phyloP scores from a whole-genome alignment of 2,888 invertebrate species.

The Germaria angustata region DNA sequence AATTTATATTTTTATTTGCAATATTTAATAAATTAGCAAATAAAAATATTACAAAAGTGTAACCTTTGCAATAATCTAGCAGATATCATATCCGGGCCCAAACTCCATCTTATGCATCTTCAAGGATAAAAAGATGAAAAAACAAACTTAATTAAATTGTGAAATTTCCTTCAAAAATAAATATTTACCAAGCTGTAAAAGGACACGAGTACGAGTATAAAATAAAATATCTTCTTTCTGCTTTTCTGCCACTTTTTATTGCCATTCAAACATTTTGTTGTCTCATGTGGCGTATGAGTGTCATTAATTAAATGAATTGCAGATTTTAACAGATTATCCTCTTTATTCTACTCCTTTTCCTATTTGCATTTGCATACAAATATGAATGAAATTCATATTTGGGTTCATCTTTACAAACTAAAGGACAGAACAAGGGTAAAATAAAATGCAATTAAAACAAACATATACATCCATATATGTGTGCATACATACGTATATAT shows the following conservation, averaged over 20 bases:
- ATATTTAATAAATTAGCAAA: no score
- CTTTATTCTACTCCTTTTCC: conserved; percentile 17
- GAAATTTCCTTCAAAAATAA: neutral
- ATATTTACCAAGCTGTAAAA: neutral
- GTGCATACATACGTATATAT: neutral
- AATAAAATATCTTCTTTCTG: conserved; percentile 5
- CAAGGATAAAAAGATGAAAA: neutral
- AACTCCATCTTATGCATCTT: no score
- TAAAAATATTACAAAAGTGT: no score
- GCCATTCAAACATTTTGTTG: conserved; percentile 49
- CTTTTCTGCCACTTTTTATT: conserved; percentile 10
- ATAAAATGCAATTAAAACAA: conserved; percentile 31
- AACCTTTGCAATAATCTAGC: no score
- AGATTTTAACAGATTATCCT: conserved; percentile 56
- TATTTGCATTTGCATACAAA: conserved; percentile 28
- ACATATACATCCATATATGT: neutral
- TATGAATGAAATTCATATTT: conserved; percentile 48
- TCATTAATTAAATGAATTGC: conserved; percentile 62
- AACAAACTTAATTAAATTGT: neutral
- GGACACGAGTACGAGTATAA: neutral
- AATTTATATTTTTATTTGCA: no score
- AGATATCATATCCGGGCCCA: no score
- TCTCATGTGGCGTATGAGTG: conserved; percentile 63
- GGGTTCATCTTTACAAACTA: neutral
- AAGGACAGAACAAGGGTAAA: conserved; percentile 23